These are phyloP conservation scores for Limnodromus scolopaceus DNA, from an alignment of 2,797 vertebrate species.

Conservation along the genomic window DNA sequence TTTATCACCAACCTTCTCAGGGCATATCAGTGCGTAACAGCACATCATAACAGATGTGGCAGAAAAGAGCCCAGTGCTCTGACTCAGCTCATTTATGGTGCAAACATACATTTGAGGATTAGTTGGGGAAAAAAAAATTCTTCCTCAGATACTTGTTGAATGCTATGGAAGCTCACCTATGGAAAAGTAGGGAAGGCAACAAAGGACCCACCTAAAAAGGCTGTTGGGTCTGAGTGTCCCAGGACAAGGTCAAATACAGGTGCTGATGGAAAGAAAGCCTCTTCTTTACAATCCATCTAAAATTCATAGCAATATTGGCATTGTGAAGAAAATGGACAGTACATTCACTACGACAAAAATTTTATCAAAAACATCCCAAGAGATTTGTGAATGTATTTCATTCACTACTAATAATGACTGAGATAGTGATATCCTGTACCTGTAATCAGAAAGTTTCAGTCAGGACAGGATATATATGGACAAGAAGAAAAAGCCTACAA, in stretches of 20 bases:
- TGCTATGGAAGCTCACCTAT: neutral
- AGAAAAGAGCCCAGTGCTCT: neutral
- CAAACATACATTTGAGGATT: neutral
- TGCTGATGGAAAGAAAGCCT: neutral
- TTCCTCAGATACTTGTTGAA: neutral
- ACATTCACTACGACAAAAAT: neutral
- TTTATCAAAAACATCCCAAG: neutral
- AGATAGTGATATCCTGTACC: neutral
- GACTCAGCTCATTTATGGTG: neutral
- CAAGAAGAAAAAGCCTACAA: neutral
- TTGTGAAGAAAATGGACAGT: neutral
- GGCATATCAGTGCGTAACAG: fast-evolving
- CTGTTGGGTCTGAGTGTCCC: neutral
- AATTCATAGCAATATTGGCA: neutral
- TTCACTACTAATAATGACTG: neutral
- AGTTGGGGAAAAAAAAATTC: neutral
- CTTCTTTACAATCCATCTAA: neutral
- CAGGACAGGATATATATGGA: neutral
- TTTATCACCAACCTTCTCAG: fast-evolving
- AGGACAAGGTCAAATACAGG: neutral
- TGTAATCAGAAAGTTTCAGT: neutral
- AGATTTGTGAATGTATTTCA: neutral
- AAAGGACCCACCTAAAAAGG: neutral
- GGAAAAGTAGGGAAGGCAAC: neutral
- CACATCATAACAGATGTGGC: fast-evolving